Percentiles rank a stretch among this genome's conserved stretches.
These are phyloP conservation scores for Lamellibrachia columna DNA, from an alignment of 2,888 invertebrate genomes.

Conservation along the genomic window DNA sequence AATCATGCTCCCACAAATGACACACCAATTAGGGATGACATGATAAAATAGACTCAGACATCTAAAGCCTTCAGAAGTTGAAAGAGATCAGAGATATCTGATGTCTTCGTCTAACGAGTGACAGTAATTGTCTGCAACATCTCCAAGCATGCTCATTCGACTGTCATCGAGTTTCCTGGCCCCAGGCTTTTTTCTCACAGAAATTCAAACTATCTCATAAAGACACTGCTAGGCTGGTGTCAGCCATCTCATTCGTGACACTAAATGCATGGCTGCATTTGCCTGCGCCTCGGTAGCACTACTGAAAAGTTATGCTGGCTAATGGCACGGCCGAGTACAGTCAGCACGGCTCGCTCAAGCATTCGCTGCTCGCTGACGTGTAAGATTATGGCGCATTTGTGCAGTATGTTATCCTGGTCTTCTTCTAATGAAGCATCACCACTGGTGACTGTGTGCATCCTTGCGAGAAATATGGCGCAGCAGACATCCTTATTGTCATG, in stretches of 20 bases:
- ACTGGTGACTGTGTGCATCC: neutral
- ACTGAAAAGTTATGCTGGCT: conserved; percentile 1
- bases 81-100: neutral
- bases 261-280: neutral
- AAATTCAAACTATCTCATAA: neutral
- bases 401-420: neutral
- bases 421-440: neutral
- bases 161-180: no score
- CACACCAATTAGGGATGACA: neutral
- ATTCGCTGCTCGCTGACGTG: neutral
- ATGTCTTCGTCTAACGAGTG: neutral
- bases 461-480: no score
- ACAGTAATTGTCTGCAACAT: neutral
- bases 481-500: no score
- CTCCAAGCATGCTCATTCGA: neutral
- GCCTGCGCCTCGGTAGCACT: neutral
- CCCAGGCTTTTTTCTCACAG: neutral
- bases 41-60: neutral
- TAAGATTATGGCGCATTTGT: neutral
- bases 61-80: neutral
- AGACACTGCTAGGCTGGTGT: neutral
- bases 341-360: neutral
- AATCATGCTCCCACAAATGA: neutral
- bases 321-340: neutral
- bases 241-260: neutral